Conservation (phyloP, 1,140 invertebrate species). For the Phortica variegata region DNA sequence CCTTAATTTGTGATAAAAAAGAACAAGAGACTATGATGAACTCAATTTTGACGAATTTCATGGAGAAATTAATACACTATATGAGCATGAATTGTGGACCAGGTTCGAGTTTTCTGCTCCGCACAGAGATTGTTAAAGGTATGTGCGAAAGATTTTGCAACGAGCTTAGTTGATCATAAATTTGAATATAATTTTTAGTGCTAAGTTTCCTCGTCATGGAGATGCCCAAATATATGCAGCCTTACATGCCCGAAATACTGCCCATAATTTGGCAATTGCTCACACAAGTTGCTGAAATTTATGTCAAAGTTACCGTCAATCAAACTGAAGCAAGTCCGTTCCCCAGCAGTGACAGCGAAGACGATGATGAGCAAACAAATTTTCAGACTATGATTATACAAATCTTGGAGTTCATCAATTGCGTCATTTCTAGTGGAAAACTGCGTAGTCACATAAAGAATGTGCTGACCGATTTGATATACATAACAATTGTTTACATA, state of each 20-base stretch:
- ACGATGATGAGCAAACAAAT: constrained; percentile 67
- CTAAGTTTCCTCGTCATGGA: constrained; percentile 66
- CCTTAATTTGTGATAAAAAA: constrained; percentile 64
- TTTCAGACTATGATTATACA: constrained; percentile 75
- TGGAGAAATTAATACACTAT: constrained; percentile 68
- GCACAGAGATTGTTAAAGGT: constrained; percentile 74
- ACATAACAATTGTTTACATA: constrained; percentile 67
- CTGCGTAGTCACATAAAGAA: constrained; percentile 67
- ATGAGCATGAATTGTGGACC: constrained; percentile 64
- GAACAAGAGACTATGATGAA: constrained; percentile 70
- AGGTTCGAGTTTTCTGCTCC: constrained; percentile 68
- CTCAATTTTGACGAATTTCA: constrained; percentile 71
- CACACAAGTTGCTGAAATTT: constrained; percentile 66
- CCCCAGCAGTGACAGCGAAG: constrained; percentile 34
- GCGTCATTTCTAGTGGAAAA: constrained; percentile 64
- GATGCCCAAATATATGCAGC: constrained; percentile 67
- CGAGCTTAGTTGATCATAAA: background rate
- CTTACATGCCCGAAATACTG: constrained; percentile 68
- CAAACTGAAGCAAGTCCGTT: constrained; percentile 45
- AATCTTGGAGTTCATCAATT: constrained; percentile 75
- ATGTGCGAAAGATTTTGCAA: constrained; percentile 8
- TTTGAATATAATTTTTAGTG: constrained; percentile 29
- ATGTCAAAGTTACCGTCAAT: constrained; percentile 52
- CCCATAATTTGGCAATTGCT: constrained; percentile 72
- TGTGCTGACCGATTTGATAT: constrained; percentile 70